These are phyloP conservation scores for Drosophila testacea DNA, from an alignment of 2,888 invertebrate genomes.

Conservation along the genomic window DNA sequence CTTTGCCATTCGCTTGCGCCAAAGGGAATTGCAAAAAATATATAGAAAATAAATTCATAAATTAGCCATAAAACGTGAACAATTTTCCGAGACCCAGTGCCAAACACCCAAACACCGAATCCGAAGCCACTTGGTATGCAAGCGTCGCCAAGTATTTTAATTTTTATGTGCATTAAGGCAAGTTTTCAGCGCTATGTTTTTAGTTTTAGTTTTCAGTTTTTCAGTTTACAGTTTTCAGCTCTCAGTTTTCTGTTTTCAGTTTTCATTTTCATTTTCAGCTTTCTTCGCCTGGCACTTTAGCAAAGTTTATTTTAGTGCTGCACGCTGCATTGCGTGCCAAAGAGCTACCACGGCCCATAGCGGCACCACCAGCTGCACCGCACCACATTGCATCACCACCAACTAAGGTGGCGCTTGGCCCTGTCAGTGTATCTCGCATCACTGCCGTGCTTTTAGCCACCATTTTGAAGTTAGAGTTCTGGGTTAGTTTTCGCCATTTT, in stretches of 20 bases:
- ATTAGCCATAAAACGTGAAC: slow-evolving; percentile 67
- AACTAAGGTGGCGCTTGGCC: slow-evolving; percentile 15
- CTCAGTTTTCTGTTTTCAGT: slow-evolving; percentile 32
- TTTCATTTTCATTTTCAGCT: slow-evolving; percentile 33
- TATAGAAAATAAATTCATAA: slow-evolving; percentile 59
- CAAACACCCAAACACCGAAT: background rate
- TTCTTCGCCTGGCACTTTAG: slow-evolving; percentile 35
- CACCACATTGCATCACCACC: slow-evolving; percentile 7
- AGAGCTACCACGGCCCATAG: slow-evolving; percentile 30
- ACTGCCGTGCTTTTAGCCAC: slow-evolving; percentile 25
- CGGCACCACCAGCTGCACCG: slow-evolving; percentile 12
- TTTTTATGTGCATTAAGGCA: slow-evolving; percentile 71
- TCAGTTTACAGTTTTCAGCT: slow-evolving; percentile 23
- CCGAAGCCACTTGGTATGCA: slow-evolving; percentile 60
- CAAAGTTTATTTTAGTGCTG: slow-evolving; percentile 69
- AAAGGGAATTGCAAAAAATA: slow-evolving; percentile 11
- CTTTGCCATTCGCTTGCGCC: background rate
- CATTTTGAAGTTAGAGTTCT: slow-evolving; percentile 47
- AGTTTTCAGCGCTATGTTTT: slow-evolving; percentile 44
- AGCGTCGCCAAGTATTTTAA: slow-evolving; percentile 70
- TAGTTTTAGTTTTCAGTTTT: slow-evolving; percentile 29
- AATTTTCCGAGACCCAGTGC: slow-evolving; percentile 13
- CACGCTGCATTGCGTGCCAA: slow-evolving; percentile 74
- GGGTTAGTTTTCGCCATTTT: slow-evolving; percentile 51
- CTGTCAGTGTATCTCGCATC: slow-evolving; percentile 33